Base-by-base conservation (phyloP, 2,888 invertebrate species). In the Noctuana brunneofusca region DNA sequence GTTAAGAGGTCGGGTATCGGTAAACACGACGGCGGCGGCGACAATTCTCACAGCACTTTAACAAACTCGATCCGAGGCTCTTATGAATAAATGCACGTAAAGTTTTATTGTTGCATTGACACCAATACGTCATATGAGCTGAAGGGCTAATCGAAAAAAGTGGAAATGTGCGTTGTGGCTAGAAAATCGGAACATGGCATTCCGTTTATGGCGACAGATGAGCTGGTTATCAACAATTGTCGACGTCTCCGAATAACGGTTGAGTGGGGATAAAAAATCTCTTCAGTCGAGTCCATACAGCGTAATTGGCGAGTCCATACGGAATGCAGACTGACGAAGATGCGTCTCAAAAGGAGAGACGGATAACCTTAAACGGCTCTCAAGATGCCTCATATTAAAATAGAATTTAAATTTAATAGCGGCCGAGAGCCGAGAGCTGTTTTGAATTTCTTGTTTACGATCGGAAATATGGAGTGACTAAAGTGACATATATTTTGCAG, bases 71-170 rank as follows among this genome's bases (percentile, higher is more conserved):
- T 74, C 69, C 48, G 48, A 30, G 46, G 22, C 46, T 69, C 75
- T 82, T 78, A 81, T 79, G 79, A 83, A 84, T 84, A 86, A 84
- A 84, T 83, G 72, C 75, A 84, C 79, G 79, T 84, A 68, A 81
- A 86, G 81, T 84, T 87, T 88, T 87, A 89, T 87, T 86, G 83
- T 85, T 84, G 80, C 83, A 84, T 83, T 87, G 89, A 87, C 89
- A 90, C 86, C 86, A 79, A 87, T 85, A 82, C 76, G 80, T 85
- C 83, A 80, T 70, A 18, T 69, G 54, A 60, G 79, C 76, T 22
- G 20, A 35, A 78, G 79, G 79, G 76, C 70, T 72, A 69, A 67
- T 62, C 64, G 70, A 78, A 88, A 89, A 87, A 90, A 83, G 76
- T 80, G 80, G 80, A 78, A 81, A 81, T 76, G 64, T 68, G 71